Base-by-base conservation (phyloP, 1,140 invertebrate genomes). In the Oryzaephilus surinamensis region DNA sequence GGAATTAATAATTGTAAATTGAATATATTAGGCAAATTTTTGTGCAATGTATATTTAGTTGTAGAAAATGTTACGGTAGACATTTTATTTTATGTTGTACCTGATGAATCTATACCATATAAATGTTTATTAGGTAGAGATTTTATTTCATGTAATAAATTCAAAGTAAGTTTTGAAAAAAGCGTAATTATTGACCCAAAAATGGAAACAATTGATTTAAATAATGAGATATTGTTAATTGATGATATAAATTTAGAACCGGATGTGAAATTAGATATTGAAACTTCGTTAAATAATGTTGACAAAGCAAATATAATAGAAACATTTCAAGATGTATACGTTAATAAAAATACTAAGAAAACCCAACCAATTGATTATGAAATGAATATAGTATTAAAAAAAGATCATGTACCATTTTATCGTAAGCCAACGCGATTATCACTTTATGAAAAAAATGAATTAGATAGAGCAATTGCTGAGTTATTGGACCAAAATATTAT, bases 401-500 rank as follows among this genome's bases (percentile, higher is more conserved):
- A 31, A 16, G 21, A 46, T 32, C 44, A 55, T 17, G 39, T 46
- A 16, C 46, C 54, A 11, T 48, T 60, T 6, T 52, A 47, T 38
- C 47, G 51, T 39, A 38, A 49, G 12, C 48, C 52, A 15, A 50
- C 55, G 15, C 39, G 60, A 29, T 37, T 63, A 13, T 40, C 55
- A 0, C 32, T 45, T 27, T 11, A 30, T 11, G 56, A 62, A 36
- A 47, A 54, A 20, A 8, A 27, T 20, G 32, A 51, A 18, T 42
- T 63, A 16, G 38, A 57, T 19, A 29, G 42, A 6, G 56, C 57
- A 30, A 42, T 62, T 15, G 38, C 53, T 15, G 45, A 60, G 15
- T 60, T 57, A 51, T 29, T 61, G 14, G 16, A 41, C 2, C 20
- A 55, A 21, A 49, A 43, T 19, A 50, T 62, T 10, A 55, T 63